Base-by-base conservation (phyloP, 2,888 invertebrate genomes). In the Didymodactylos carnosus region DNA sequence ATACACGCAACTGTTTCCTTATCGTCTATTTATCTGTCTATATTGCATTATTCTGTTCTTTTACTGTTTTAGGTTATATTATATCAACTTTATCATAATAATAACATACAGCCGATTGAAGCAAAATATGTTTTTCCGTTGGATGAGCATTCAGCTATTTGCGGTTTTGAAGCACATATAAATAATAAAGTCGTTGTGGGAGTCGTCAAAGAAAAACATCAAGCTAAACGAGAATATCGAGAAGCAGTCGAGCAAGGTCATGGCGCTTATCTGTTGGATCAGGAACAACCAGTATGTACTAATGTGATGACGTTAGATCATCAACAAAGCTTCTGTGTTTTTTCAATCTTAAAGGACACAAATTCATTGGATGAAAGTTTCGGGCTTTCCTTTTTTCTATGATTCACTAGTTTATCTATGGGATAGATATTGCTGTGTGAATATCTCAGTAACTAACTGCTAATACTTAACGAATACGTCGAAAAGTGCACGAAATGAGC, bases 211-310 rank as follows among this genome's bases (percentile, higher is more conserved):
- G 83, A 84, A 78, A 84, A 84, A 76, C 80, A 83, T 75, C 77
- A 77, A 23, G 84, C 84, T 11, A 80, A 80, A 72, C 77, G 78
- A 53, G 83, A 83, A 73, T 84, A 84, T 77, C 80, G 79, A 76
- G 78, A 83, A 76, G 84, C 84, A 39, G 79, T 84, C 70, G 78
- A 79, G 73, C 79, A 81, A 75, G 83, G 83, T 16, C 83, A 84
- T 77, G 83, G 83, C 10, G 84, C 83, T 7, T 84, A 83, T 76
- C 79, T 84, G n/a, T 83, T 84, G 82, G 83, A 84, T 75, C 81
- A 81, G 77, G 82, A 82, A 77, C 81, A 83, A 76, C 82, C 82
- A 75, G n/a, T n/a, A n/a, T n/a, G n/a, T n/a, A n/a, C n/a, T n/a
- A n/a, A n/a, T n/a, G n/a, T n/a, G n/a, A n/a, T n/a, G n/a, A n/a